Base-by-base conservation (phyloP, 2,888 invertebrate genomes). In the Netelia virgata region DNA sequence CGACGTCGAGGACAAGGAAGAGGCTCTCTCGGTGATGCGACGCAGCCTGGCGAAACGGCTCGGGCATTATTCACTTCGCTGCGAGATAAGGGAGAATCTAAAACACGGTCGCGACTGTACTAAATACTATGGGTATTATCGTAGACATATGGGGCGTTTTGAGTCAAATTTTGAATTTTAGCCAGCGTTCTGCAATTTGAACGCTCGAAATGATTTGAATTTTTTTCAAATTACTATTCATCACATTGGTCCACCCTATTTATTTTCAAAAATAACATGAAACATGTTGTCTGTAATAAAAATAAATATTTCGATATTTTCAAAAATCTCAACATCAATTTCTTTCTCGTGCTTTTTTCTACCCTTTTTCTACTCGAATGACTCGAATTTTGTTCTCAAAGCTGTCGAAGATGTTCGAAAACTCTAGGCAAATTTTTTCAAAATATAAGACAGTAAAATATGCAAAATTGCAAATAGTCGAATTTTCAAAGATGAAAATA, bases 21-120 rank as follows among this genome's bases (percentile, higher is more conserved):
- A 57, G 16, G 14, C 57, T 18, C n/a, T 57, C 43, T 8, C 16
- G n/a, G 20, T 14, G 47, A 20, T 9, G 20, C n/a, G 74, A 53
- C 41, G 75, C 63, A 23, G 61, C 63, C 74, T 75, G 75, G 75
- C 70, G n/a, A 75, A 83, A 79, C 75, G 23, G 14, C 16, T 72
- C 41, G 28, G 53, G 69, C 83, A 79, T 79, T 79, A 83, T 83
- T 83, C 83, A 83, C 79, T 78, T 83, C 61, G 83, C 50, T 36
- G 70, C 20, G 75, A 75, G 84, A 84, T 84, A 84, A 81, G 84
- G 59, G 53, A 55, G 72, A 80, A 83, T 66, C 81, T 81, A 53
- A 84, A 84, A 81, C 84, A 84, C 73, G 72, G 63, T 50, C 63
- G 28, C 43, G 76, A 69, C 77, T 81, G 77, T 81, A 73, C 68